Conservation (phyloP, 2,888 invertebrate species). For the Pyrrhosoma nymphula region DNA sequence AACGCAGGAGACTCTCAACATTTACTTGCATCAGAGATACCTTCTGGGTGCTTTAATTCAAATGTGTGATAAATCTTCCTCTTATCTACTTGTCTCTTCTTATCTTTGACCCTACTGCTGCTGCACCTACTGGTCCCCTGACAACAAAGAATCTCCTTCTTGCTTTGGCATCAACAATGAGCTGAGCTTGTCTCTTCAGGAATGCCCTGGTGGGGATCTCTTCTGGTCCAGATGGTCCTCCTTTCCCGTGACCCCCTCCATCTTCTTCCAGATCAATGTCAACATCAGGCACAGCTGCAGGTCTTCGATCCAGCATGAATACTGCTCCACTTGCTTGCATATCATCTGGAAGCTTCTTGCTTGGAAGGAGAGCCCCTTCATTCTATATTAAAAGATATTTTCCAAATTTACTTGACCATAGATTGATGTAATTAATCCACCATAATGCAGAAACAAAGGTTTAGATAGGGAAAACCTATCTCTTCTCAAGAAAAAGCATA, state of each 20-base stretch:
- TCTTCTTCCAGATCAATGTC: constrained; percentile 68
- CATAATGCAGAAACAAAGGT: not conserved
- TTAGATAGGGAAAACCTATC: not conserved
- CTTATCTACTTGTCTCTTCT: constrained; percentile 42
- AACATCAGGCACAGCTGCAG: constrained; percentile 73
- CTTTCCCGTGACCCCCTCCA: constrained; percentile 71
- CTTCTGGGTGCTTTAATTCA: too few relatives aligned
- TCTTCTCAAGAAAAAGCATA: too few relatives aligned
- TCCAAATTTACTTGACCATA: not conserved
- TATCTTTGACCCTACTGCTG: constrained; percentile 41
- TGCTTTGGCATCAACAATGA: constrained; percentile 90
- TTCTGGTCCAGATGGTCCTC: constrained; percentile 83
- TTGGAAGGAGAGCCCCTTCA: not conserved
- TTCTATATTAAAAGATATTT: not conserved
- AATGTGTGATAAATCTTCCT: not conserved
- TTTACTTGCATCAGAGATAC: too few relatives aligned
- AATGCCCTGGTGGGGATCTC: constrained; percentile 90
- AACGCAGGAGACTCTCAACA: too few relatives aligned
- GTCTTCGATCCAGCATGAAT: constrained; percentile 64
- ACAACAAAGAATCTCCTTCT: constrained; percentile 79
- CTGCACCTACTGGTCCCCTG: constrained; percentile 45
- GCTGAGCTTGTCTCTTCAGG: constrained; percentile 89
- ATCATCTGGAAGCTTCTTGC: constrained; percentile 38
- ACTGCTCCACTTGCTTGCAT: not conserved
- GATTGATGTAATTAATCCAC: too few relatives aligned